A percentile compares a stretch with the other conserved stretches of the same genome.
Evolutionary conservation across 2,113 vertebrate genomes (phyloP).

Genomic region (Ceuthmochares aereus): DNA sequence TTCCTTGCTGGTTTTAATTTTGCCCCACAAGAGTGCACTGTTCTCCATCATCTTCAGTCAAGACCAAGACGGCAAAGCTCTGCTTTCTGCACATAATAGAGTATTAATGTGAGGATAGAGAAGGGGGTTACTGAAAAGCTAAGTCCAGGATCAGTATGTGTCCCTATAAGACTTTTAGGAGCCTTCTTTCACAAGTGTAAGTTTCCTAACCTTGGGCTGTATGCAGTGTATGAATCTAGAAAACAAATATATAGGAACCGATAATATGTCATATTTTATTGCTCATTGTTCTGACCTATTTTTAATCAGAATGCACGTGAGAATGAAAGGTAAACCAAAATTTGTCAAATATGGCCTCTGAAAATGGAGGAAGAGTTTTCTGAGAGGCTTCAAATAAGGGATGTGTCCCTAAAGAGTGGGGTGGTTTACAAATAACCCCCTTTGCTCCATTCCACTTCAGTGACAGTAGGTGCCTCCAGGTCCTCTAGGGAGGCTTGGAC

Average conservation of each 20-base stretch:
- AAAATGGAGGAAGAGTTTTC: not conserved
- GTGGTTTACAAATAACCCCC: not conserved
- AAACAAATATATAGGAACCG: not conserved
- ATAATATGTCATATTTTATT: not conserved
- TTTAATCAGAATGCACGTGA: not conserved
- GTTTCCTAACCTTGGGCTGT: not conserved
- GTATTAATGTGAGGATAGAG: not conserved
- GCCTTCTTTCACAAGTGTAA: not conserved
- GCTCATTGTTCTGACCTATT: not conserved
- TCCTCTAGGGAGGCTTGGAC: not conserved
- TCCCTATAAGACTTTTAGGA: not conserved
- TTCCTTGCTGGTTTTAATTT: constrained; percentile 4
- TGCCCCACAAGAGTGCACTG: constrained; percentile 64
- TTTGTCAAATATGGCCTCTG: not conserved
- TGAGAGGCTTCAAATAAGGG: not conserved
- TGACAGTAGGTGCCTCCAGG: not conserved
- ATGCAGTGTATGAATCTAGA: not conserved
- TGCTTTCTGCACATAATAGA: not conserved
- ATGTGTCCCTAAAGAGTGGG: not conserved
- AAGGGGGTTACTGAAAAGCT: not conserved
- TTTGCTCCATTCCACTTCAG: not conserved
- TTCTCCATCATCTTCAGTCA: constrained; percentile 28
- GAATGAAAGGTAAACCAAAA: not conserved
- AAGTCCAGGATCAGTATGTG: not conserved
- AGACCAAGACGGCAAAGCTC: not conserved